phyloP scores from a whole-genome alignment of 2,888 invertebrate genomes.

The Malachius bipustulatus region DNA sequence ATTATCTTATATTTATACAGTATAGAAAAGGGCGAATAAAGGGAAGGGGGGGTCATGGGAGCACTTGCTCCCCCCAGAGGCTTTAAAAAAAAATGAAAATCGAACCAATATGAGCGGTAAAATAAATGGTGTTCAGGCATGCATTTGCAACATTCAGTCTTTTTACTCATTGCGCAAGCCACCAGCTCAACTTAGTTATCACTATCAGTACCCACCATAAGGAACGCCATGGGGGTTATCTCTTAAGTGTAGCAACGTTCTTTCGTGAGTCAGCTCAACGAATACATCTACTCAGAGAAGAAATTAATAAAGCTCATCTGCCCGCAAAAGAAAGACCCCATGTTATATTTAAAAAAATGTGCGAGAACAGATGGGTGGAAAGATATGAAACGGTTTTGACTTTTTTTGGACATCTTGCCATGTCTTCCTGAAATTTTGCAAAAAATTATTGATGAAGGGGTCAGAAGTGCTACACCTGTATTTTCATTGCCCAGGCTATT shows the following conservation, averaged over 20 bases:
- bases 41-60: no score
- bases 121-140: slow-evolving; percentile 2
- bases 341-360: slow-evolving; percentile 3
- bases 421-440: slow-evolving; percentile 8
- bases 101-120: slow-evolving; percentile 3
- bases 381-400: slow-evolving; percentile 8
- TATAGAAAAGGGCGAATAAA: no score
- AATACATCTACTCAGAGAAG: slow-evolving; percentile 7
- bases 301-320: slow-evolving; percentile 6
- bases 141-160: background rate
- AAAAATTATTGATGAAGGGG: slow-evolving; percentile 6
- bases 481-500: slow-evolving; percentile 6
- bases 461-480: slow-evolving; percentile 6
- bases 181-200: slow-evolving; percentile 7
- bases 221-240: background rate
- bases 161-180: slow-evolving; percentile 6
- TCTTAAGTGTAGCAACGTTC: slow-evolving; percentile 2
- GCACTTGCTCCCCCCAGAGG: no score
- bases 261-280: slow-evolving; percentile 5
- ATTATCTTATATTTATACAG: no score
- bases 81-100: no score
- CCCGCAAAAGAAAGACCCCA: slow-evolving; percentile 1
- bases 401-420: slow-evolving; percentile 6
- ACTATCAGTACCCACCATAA: slow-evolving; percentile 7
- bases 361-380: slow-evolving; percentile 3